phyloP scores from a whole-genome alignment of 1,140 invertebrate species.

The Venturia canescens region DNA sequence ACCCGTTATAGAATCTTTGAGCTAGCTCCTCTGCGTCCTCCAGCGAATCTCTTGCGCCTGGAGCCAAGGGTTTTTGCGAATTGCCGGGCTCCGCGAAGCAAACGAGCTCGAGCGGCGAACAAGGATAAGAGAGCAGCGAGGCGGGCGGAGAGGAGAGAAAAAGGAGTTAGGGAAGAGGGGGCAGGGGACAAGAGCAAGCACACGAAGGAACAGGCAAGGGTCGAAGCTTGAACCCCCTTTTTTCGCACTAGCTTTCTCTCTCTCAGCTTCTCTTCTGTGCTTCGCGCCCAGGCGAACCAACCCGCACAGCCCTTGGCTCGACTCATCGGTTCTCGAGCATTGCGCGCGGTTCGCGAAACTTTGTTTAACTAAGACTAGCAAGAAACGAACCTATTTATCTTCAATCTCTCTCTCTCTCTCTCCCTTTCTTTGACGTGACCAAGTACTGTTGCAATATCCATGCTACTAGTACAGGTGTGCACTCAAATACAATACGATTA shows the following conservation, averaged over 20 bases:
- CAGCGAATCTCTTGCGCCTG: constrained; percentile 1
- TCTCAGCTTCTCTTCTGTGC: background rate
- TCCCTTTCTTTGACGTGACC: background rate
- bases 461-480: no score
- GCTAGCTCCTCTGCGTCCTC: background rate
- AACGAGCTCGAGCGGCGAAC: constrained; percentile 53
- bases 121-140: background rate
- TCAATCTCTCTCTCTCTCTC: constrained; percentile 55
- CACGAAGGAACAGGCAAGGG: constrained; percentile 19
- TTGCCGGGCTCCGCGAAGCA: constrained; percentile 64
- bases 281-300: background rate
- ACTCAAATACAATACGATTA: no score
- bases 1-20: constrained; percentile 62
- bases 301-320: constrained; percentile 39
- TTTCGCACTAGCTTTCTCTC: constrained; percentile 24
- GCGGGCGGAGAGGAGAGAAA: no score
- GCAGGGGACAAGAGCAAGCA: background rate
- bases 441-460: no score
- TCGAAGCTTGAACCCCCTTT: constrained; percentile 45
- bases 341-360: constrained; percentile 62
- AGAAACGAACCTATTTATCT: constrained; percentile 75
- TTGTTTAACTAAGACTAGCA: constrained; percentile 74
- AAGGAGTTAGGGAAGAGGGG: no score
- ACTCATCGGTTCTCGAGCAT: constrained; percentile 25
- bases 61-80: constrained; percentile 72